Percentiles rank a stretch among this genome's conserved stretches.
phyloP scores from a whole-genome alignment of 2,113 vertebrate genomes.

The Canis aureus region DNA sequence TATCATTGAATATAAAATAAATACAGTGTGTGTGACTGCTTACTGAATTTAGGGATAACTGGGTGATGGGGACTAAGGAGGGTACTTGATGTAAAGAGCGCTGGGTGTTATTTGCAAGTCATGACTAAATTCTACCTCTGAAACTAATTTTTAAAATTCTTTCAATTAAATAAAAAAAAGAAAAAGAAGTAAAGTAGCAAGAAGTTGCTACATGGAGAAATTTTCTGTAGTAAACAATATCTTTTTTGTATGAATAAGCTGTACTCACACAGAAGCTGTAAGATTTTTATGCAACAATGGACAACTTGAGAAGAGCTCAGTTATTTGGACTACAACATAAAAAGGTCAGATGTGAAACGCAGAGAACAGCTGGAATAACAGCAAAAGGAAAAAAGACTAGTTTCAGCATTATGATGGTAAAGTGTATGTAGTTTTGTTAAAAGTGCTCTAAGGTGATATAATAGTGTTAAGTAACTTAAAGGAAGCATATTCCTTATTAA shows the following conservation, averaged over 20 bases:
- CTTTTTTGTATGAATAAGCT: neutral
- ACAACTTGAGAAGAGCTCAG: conserved; percentile 21
- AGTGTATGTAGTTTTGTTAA: neutral
- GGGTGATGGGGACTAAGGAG: neutral
- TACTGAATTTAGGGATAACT: neutral
- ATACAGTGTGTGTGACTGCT: neutral
- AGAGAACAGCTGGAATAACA: neutral
- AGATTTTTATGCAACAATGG: conserved; percentile 31
- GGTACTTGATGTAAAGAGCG: neutral
- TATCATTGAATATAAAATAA: conserved; percentile 27
- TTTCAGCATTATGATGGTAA: neutral
- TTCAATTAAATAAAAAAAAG: neutral
- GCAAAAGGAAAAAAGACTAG: neutral
- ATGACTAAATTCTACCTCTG: neutral
- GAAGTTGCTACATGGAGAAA: neutral
- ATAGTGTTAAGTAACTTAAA: neutral
- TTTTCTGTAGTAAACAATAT: conserved; percentile 10
- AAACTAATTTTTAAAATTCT: neutral
- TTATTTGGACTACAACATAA: neutral
- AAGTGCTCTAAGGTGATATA: neutral
- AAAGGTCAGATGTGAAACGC: neutral
- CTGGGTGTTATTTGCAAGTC: neutral
- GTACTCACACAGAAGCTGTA: neutral
- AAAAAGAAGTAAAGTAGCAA: conserved; percentile 7
- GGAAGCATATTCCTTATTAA: conserved; percentile 3